phyloP scores from a whole-genome alignment of 2,113 vertebrate species.

The Rhombomys opimus region DNA sequence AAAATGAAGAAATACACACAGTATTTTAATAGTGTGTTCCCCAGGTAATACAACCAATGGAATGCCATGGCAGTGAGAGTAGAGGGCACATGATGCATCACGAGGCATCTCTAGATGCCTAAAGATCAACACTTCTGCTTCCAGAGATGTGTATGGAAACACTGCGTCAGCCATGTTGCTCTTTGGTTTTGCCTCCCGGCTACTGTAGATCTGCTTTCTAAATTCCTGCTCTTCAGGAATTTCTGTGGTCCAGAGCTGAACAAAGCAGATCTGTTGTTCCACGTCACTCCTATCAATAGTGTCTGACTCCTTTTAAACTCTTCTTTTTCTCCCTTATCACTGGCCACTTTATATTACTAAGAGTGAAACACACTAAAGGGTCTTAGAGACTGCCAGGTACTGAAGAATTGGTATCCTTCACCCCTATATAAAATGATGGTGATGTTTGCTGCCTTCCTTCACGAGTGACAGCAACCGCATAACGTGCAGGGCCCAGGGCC shows the following conservation, averaged over 20 bases:
- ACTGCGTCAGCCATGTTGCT: accelerated
- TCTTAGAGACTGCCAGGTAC: background rate
- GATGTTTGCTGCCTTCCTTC: background rate
- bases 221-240: background rate
- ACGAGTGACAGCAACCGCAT: background rate
- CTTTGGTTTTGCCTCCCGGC: background rate
- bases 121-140: background rate
- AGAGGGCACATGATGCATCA: background rate
- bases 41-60: background rate
- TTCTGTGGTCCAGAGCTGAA: background rate
- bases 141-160: background rate
- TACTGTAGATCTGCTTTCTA: background rate
- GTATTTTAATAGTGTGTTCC: background rate
- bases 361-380: background rate
- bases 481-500: too few relatives aligned
- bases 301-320: background rate
- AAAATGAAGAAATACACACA: background rate
- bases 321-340: background rate
- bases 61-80: background rate
- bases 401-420: background rate
- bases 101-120: background rate
- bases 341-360: background rate
- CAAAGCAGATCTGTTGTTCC: background rate
- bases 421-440: background rate
- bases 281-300: background rate